Evolutionary conservation across 1,140 invertebrate genomes (phyloP).

Genomic region (Eueides isabella): DNA sequence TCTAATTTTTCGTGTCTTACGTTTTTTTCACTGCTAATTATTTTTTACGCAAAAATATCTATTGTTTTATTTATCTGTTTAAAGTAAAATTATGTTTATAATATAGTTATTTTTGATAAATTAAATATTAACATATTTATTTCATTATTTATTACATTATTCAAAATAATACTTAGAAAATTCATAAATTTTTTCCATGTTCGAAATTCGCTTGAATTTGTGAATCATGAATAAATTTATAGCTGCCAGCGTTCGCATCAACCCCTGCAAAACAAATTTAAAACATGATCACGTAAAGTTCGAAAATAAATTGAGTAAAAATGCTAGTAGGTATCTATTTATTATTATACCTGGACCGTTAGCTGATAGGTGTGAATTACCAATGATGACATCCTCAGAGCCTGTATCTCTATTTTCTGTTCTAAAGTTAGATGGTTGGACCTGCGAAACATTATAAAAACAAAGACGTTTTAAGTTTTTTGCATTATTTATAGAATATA

Average conservation of each 20-base stretch:
- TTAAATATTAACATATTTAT: neutral
- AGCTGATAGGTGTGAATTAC: conserved; percentile 52
- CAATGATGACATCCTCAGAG: conserved; percentile 59
- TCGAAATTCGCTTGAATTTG: conserved; percentile 61
- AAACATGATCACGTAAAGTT: too few species aligned
- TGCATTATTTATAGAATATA: too few species aligned
- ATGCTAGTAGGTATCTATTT: neutral
- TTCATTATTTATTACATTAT: neutral
- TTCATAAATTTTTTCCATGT: conserved; percentile 58
- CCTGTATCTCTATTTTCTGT: conserved; percentile 54
- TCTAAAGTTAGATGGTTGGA: conserved; percentile 70
- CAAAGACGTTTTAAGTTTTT: too few species aligned
- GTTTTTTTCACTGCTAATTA: too few species aligned
- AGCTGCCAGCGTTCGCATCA: conserved; percentile 46
- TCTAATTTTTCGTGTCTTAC: too few species aligned
- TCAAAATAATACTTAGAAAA: neutral
- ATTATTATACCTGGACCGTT: conserved; percentile 49
- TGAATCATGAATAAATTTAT: conserved; percentile 61
- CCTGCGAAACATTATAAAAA: conserved; percentile 45
- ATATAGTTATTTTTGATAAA: neutral
- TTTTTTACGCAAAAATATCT: too few species aligned
- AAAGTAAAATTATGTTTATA: too few species aligned
- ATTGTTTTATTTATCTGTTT: too few species aligned
- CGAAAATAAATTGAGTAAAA: too few species aligned
- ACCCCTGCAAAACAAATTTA: conserved; percentile 46